Evolutionary conservation across 2,113 vertebrate genomes (phyloP).

Genomic region (Vombatus ursinus): DNA sequence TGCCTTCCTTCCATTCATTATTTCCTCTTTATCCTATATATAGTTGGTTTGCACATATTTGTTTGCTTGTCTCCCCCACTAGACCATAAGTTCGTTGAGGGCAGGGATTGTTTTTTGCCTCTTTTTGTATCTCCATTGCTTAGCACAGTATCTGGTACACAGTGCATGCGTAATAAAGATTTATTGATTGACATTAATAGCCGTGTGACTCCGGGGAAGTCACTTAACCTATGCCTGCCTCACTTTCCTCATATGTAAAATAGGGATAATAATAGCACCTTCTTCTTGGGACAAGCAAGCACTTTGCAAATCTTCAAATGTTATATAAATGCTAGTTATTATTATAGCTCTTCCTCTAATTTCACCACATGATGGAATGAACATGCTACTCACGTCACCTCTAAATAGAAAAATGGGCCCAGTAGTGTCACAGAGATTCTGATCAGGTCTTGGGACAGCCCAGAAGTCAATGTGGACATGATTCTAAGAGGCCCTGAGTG

Average conservation of each 20-base stretch:
- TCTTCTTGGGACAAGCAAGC: background rate
- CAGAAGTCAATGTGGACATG: background rate
- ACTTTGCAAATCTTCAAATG: background rate
- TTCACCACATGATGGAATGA: background rate
- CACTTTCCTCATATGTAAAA: background rate
- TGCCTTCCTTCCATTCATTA: background rate
- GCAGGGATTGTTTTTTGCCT: background rate
- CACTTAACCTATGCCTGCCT: background rate
- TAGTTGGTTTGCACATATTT: background rate
- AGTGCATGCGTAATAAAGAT: background rate
- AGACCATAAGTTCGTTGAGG: background rate
- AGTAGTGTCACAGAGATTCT: background rate
- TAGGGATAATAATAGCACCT: background rate
- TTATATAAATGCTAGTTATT: background rate
- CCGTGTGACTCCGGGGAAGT: background rate
- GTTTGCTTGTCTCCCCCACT: background rate
- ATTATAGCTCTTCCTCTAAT: background rate
- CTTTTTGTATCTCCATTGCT: background rate
- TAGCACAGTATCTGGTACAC: background rate
- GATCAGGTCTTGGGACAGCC: background rate
- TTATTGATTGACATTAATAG: background rate
- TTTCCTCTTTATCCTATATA: background rate
- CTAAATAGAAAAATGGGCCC: background rate
- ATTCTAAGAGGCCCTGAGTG: background rate
- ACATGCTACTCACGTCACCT: background rate